A percentile compares a stretch with the other conserved stretches of the same genome.
Conservation (phyloP, 2,113 vertebrate genomes). For the Pedionomus torquatus region DNA sequence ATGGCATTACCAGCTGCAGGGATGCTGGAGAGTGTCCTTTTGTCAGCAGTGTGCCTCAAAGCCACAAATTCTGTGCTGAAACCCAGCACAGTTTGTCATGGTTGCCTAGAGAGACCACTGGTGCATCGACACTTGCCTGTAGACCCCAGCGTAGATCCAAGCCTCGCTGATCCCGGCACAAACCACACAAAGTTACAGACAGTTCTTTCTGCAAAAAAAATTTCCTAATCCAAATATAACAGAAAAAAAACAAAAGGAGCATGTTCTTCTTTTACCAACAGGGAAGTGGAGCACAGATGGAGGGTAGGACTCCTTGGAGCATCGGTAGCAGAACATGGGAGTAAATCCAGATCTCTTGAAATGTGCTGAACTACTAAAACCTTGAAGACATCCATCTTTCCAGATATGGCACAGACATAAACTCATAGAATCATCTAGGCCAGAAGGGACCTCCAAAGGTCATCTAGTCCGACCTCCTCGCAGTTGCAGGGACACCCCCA, state of each 20-base stretch:
- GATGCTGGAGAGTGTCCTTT: not conserved
- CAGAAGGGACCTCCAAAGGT: too few relatives aligned
- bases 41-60: not conserved
- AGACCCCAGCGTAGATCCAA: not conserved
- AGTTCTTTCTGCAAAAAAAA: not conserved
- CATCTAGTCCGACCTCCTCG: too few relatives aligned
- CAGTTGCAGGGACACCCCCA: too few relatives aligned
- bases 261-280: not conserved
- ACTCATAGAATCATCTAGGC: too few relatives aligned
- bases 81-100: not conserved
- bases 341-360: not conserved
- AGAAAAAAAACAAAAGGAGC: accelerated
- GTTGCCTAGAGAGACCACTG: not conserved
- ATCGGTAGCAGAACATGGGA: not conserved
- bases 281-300: not conserved
- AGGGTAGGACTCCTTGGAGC: not conserved
- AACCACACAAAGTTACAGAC: not conserved
- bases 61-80: not conserved
- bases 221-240: not conserved
- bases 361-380: not conserved
- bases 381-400: not conserved
- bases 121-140: not conserved
- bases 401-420: not conserved
- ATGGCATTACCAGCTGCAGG: too few relatives aligned
- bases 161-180: not conserved